Conservation (phyloP, 2,888 invertebrate species). For the Zhengitettix transpicula region DNA sequence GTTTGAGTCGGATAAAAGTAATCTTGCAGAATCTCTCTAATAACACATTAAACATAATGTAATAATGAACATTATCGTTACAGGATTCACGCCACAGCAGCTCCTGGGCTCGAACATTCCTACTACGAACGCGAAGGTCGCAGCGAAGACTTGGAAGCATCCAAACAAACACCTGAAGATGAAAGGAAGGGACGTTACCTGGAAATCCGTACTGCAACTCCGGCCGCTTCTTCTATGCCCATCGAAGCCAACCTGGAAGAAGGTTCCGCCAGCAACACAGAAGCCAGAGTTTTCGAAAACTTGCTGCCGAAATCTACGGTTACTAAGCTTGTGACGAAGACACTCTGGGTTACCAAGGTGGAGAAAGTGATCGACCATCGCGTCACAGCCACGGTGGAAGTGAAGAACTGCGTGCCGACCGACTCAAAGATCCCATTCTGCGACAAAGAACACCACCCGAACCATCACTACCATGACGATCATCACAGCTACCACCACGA, state of each 20-base stretch:
- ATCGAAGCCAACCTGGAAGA: conserved; percentile 1
- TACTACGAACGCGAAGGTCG: neutral
- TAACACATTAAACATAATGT: too few relatives aligned
- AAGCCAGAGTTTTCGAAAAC: neutral
- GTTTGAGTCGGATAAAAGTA: too few relatives aligned
- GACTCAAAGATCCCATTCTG: conserved; percentile 21
- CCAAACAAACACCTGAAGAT: neutral
- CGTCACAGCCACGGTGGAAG: conserved; percentile 21
- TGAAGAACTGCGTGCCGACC: conserved; percentile 21
- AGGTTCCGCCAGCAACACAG: neutral
- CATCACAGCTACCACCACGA: neutral
- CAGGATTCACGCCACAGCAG: neutral
- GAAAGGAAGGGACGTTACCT: conserved; percentile 4
- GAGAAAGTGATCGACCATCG: conserved; percentile 19
- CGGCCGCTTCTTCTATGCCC: neutral
- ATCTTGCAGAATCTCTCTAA: too few relatives aligned
- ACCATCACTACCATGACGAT: neutral
- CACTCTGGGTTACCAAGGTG: conserved; percentile 16
- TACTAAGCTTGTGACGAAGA: conserved; percentile 13
- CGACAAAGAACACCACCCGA: neutral
- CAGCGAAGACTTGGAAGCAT: neutral
- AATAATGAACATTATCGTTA: too few relatives aligned
- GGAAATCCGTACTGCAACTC: neutral
- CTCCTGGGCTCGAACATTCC: neutral
- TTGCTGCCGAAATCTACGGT: neutral